Conservation (phyloP, 2,888 invertebrate species). For the Fragum whitleyi region DNA sequence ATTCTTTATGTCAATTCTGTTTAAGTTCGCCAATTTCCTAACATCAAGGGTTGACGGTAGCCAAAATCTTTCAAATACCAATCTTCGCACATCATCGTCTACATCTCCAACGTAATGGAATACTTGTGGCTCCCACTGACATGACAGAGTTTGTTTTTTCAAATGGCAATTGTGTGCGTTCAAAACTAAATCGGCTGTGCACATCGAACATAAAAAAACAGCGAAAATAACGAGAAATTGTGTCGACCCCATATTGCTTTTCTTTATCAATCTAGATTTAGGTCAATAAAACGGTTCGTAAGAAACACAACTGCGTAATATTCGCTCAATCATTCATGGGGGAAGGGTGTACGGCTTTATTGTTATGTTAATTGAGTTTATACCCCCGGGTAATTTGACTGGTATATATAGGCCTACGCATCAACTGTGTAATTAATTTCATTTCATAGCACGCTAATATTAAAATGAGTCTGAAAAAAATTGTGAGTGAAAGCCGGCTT, state of each 20-base stretch:
- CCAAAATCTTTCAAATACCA: constrained; percentile 9
- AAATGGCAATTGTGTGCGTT: constrained; percentile 8
- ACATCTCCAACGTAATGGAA: not conserved
- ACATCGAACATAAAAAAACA: not conserved
- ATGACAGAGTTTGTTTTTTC: not conserved
- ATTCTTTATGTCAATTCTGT: not conserved
- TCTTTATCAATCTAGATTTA: not conserved
- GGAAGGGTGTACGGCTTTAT: no score
- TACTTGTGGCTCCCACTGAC: constrained; percentile 5
- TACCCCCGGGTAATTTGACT: no score
- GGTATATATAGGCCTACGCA: no score
- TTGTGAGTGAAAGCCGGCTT: not conserved
- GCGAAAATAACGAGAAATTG: not conserved
- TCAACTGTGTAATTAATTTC: no score
- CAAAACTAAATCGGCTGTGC: not conserved
- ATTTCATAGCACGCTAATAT: no score
- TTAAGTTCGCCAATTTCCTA: not conserved
- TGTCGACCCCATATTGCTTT: not conserved
- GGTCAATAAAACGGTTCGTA: not conserved
- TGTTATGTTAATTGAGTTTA: no score
- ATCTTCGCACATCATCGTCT: not conserved
- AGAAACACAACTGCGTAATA: not conserved
- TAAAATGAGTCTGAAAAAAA: constrained; percentile 2
- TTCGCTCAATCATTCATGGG: not conserved
- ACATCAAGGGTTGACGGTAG: constrained; percentile 11